These are phyloP conservation scores for Zaprionus taronus DNA, from an alignment of 1,140 invertebrate species.

Conservation along the genomic window DNA sequence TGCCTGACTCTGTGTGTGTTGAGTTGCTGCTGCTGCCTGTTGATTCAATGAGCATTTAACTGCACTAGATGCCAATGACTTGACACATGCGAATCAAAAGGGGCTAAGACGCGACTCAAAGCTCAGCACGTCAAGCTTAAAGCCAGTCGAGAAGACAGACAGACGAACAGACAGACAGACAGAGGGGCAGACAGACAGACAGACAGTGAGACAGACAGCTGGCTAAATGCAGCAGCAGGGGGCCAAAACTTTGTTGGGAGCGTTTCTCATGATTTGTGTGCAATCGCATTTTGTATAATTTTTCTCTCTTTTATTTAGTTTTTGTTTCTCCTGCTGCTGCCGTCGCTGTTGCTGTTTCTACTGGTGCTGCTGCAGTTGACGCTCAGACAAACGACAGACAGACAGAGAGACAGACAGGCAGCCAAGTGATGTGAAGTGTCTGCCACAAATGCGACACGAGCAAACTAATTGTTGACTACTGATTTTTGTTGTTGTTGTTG, in stretches of 20 bases:
- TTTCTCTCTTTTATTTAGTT: constrained; percentile 26
- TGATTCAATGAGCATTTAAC: constrained; percentile 76
- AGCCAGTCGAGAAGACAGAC: constrained; percentile 43
- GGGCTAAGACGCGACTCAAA: constrained; percentile 39
- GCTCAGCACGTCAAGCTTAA: constrained; percentile 46
- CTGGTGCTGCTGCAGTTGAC: constrained; percentile 35
- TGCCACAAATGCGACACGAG: constrained; percentile 55
- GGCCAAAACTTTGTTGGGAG: constrained; percentile 39
- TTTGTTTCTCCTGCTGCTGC: constrained; percentile 2
- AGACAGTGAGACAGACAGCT: constrained; percentile 21
- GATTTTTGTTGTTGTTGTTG: constrained; percentile 10
- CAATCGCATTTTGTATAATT: constrained; percentile 49
- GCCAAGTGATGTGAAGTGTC: constrained; percentile 52
- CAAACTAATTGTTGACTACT: constrained; percentile 61
- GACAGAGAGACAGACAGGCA: constrained; percentile 37
- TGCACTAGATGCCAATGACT: constrained; percentile 83
- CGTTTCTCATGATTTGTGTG: constrained; percentile 61
- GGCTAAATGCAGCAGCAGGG: constrained; percentile 44
- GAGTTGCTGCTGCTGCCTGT: constrained; percentile 52
- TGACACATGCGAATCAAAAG: constrained; percentile 80
- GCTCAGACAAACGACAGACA: constrained; percentile 41
- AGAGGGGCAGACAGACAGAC: constrained; percentile 8
- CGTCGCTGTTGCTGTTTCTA: neutral
- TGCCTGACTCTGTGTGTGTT: constrained; percentile 16
- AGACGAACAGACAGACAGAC: constrained; percentile 13